Conservation (phyloP, 2,888 invertebrate genomes). For the Xanthorhoe designata region DNA sequence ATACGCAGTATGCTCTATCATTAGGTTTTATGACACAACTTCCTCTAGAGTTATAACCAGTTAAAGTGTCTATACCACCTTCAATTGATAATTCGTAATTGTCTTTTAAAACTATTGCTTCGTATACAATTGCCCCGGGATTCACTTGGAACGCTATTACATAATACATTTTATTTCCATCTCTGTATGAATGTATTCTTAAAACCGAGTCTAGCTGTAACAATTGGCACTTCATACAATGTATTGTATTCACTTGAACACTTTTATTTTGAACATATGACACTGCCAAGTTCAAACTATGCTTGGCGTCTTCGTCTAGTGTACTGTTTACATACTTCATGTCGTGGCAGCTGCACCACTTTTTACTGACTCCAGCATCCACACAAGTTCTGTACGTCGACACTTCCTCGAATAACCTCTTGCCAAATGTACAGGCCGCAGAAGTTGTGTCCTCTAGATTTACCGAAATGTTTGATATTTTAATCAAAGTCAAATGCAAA, state of each 20-base stretch:
- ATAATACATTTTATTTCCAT: slow-evolving; percentile 71
- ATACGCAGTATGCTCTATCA: slow-evolving; percentile 62
- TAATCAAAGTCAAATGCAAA: slow-evolving; percentile 87
- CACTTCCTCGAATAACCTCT: slow-evolving; percentile 86
- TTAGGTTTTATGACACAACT: slow-evolving; percentile 54
- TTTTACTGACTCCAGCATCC: slow-evolving; percentile 87
- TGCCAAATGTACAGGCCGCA: slow-evolving; percentile 87
- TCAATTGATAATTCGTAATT: slow-evolving; percentile 71
- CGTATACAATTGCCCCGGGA: slow-evolving; percentile 88
- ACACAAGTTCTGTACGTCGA: slow-evolving; percentile 86
- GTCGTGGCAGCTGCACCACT: slow-evolving; percentile 90
- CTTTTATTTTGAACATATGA: slow-evolving; percentile 52
- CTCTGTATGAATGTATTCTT: slow-evolving; percentile 69
- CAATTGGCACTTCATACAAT: slow-evolving; percentile 76
- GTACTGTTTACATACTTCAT: slow-evolving; percentile 60
- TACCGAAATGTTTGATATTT: slow-evolving; percentile 80
- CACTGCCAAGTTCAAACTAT: slow-evolving; percentile 75
- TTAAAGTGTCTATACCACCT: slow-evolving; percentile 80
- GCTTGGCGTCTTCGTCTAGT: slow-evolving; percentile 67
- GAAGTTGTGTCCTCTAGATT: slow-evolving; percentile 76
- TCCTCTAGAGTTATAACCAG: slow-evolving; percentile 57
- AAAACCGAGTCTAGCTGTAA: slow-evolving; percentile 79
- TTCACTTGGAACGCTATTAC: slow-evolving; percentile 87
- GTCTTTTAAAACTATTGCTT: slow-evolving; percentile 85
- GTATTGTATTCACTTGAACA: slow-evolving; percentile 52